Evolutionary conservation across 2,113 vertebrate species (phyloP).

Genomic region (Corapipo altera): DNA sequence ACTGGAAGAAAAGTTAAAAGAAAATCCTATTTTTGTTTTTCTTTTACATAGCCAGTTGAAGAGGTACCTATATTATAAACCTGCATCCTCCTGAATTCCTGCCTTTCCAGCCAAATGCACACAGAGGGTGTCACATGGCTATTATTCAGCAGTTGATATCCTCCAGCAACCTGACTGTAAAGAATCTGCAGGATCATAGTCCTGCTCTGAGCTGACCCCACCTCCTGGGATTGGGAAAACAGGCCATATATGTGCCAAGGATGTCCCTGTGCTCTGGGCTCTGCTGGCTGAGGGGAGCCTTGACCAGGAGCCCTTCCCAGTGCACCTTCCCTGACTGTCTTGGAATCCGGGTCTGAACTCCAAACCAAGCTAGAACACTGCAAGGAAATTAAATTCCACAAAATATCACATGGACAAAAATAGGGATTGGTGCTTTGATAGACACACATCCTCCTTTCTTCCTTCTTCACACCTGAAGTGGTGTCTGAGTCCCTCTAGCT

Average conservation of each 20-base stretch:
- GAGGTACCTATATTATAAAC: background rate
- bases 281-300: background rate
- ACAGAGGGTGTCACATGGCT: background rate
- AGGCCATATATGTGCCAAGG: background rate
- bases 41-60: background rate
- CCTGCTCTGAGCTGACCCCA: background rate
- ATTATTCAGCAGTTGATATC: background rate
- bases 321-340: background rate
- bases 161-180: background rate
- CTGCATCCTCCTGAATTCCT: background rate
- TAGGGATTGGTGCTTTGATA: background rate
- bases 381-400: background rate
- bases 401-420: background rate
- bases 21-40: background rate
- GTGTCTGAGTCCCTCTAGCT: background rate
- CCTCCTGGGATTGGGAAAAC: background rate
- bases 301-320: background rate
- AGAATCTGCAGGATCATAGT: background rate
- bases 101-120: background rate
- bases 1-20: background rate
- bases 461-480: too few species aligned
- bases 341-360: background rate
- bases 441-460: accelerated
- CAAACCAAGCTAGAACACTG: background rate
- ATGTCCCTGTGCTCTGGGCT: background rate